A percentile compares a stretch with the other conserved stretches of the same genome.
These are phyloP conservation scores for Pogonomyrmex californicus DNA, from an alignment of 1,140 invertebrate species.

Conservation along the genomic window DNA sequence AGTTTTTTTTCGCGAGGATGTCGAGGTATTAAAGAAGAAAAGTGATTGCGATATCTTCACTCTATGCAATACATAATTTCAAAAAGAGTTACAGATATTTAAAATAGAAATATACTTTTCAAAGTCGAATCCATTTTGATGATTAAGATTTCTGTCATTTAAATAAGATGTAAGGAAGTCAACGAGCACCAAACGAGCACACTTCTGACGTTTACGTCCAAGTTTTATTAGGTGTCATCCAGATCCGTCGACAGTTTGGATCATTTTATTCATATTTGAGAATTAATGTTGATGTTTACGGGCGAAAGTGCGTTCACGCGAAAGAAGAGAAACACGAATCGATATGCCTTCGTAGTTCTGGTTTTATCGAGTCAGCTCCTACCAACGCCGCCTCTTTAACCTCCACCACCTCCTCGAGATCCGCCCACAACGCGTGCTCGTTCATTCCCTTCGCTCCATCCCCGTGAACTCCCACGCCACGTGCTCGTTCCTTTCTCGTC, in stretches of 20 bases:
- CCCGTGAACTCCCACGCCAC: slow-evolving; percentile 79
- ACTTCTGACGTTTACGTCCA: no score
- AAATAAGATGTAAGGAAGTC: no score
- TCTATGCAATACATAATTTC: background rate
- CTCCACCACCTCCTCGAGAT: slow-evolving; percentile 84
- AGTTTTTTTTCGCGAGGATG: slow-evolving; percentile 12
- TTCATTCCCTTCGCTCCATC: slow-evolving; percentile 78
- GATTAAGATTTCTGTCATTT: background rate
- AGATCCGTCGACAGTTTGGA: background rate
- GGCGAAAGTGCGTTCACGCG: background rate
- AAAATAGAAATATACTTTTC: background rate
- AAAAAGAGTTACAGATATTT: background rate
- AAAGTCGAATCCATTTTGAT: background rate
- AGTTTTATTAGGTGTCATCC: background rate
- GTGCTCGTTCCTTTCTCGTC: slow-evolving; percentile 71
- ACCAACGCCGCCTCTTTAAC: slow-evolving; percentile 84
- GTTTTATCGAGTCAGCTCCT: slow-evolving; percentile 79
- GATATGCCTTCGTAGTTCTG: slow-evolving; percentile 73
- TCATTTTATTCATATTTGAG: background rate
- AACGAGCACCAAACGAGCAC: no score
- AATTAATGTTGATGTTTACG: background rate
- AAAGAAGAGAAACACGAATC: slow-evolving; percentile 50
- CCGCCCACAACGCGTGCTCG: slow-evolving; percentile 84
- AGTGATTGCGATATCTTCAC: background rate
- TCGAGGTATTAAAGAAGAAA: slow-evolving; percentile 9